These are phyloP conservation scores for Thalassophryne amazonica DNA, from an alignment of 2,797 vertebrate genomes.

Conservation along the genomic window DNA sequence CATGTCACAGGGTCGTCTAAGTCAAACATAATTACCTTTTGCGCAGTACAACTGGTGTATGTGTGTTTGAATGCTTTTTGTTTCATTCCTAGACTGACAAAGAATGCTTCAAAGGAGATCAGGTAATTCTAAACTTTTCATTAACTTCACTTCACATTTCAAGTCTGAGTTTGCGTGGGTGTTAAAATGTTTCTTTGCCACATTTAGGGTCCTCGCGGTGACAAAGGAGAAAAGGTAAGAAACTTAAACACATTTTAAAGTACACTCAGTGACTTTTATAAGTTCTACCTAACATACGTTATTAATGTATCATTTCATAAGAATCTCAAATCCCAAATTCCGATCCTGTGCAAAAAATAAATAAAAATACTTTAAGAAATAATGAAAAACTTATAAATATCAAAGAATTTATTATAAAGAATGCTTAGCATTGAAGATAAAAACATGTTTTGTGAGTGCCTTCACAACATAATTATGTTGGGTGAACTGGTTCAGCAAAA, in stretches of 20 bases:
- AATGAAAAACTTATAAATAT: no score
- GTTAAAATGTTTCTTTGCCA: slow-evolving; percentile 16
- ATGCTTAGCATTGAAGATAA: no score
- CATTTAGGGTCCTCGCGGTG: slow-evolving; percentile 50
- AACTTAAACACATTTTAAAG: slow-evolving; percentile 3
- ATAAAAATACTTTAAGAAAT: no score
- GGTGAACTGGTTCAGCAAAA: no score
- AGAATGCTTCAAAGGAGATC: slow-evolving; percentile 66
- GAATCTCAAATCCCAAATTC: no score
- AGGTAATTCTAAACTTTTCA: slow-evolving; percentile 52
- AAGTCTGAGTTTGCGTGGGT: not conserved
- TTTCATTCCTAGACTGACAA: slow-evolving; percentile 52
- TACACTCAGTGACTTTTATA: not conserved
- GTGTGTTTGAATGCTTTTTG: slow-evolving; percentile 5
- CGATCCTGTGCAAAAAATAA: no score
- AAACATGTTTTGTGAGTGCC: no score
- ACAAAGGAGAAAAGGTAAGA: slow-evolving; percentile 70
- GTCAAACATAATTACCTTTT: slow-evolving; percentile 52
- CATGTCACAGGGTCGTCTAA: slow-evolving; percentile 34
- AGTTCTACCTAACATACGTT: slow-evolving; percentile 1
- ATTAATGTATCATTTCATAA: no score
- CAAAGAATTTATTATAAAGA: no score
- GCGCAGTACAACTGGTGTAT: slow-evolving; percentile 14
- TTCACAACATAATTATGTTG: no score
- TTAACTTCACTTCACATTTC: not conserved